phyloP scores from a whole-genome alignment of 1,140 invertebrate genomes.

The Homarus americanus region DNA sequence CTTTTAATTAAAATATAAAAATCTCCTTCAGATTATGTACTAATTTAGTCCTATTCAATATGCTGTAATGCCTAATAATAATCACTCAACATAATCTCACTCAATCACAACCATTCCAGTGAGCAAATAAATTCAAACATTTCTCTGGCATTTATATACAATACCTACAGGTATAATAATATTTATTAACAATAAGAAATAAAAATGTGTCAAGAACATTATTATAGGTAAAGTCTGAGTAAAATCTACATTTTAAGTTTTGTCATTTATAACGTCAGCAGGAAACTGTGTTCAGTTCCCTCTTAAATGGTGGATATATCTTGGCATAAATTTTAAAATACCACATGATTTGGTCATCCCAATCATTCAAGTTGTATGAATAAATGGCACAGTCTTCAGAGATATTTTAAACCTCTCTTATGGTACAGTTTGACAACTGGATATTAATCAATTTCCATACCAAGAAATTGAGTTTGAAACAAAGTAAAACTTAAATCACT shows the following conservation, averaged over 20 bases:
- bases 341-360: too few relatives aligned
- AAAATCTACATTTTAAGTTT: not conserved
- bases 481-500: too few relatives aligned
- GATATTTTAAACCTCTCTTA: too few relatives aligned
- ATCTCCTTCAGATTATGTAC: constrained; percentile 4
- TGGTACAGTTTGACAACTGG: too few relatives aligned
- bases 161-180: constrained; percentile 32
- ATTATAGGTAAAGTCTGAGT: not conserved
- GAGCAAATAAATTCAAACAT: constrained; percentile 68
- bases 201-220: not conserved
- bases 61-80: not conserved
- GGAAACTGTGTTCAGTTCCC: too few relatives aligned
- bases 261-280: too few relatives aligned
- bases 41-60: not conserved
- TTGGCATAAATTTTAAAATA: too few relatives aligned
- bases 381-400: too few relatives aligned
- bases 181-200: constrained; percentile 12
- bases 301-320: too few relatives aligned
- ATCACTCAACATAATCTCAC: constrained; percentile 14
- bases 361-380: too few relatives aligned
- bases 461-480: too few relatives aligned
- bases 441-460: too few relatives aligned
- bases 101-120: constrained; percentile 63
- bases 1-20: not conserved
- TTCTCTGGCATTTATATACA: constrained; percentile 43